Evolutionary conservation across 2,113 vertebrate genomes (phyloP), one percentile per base, ranked within the genome.

Genomic region (Lasiurus borealis): DNA sequence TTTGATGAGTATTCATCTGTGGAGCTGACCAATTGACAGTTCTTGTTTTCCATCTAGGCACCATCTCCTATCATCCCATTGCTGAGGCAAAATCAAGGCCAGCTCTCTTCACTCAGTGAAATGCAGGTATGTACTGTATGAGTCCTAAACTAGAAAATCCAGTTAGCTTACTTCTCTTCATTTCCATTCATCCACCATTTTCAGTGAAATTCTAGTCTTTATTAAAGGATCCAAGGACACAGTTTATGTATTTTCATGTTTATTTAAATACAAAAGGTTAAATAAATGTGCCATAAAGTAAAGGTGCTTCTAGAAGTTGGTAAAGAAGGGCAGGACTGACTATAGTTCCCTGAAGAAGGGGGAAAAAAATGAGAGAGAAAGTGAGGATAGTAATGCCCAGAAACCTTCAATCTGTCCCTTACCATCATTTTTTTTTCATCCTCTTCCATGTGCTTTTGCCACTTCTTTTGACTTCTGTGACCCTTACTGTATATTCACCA

Each of bases 241-340:
- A 44, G 23, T 85, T 82, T 7, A 90, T 78, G 90, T 88, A 7
- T 71, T 80, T 85, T 86, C 5, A 50, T 40, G 88, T 95, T 86
- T 85, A 88, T 57, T 85, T 44, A 81, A 31, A 80, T 46, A 34
- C 2, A 29, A 69, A 66, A 13, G 5, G 1, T 77, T 85, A 90
- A 87, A 81, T 87, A 15, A 6, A 3, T 6, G 8, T 69, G 15
- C 18, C n/a, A 2, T 76, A 15, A 19, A 77, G 44, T 40, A 40
- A 82, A 62, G 21, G 8, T 71, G 44, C 11, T 90, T 52, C 40
- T 57, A 46, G 2, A 62, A 82, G 6, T 57, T 81, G 31, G 27
- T 36, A 48, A 64, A 66, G 23, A 59, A 59, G 5, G 6, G 3
- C 13, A 73, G 19, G 19, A 6, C 14, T 48, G 48, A 25, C 27